These are phyloP conservation scores for Drosophila demipolita DNA, from an alignment of 2,888 invertebrate species.

Conservation along the genomic window DNA sequence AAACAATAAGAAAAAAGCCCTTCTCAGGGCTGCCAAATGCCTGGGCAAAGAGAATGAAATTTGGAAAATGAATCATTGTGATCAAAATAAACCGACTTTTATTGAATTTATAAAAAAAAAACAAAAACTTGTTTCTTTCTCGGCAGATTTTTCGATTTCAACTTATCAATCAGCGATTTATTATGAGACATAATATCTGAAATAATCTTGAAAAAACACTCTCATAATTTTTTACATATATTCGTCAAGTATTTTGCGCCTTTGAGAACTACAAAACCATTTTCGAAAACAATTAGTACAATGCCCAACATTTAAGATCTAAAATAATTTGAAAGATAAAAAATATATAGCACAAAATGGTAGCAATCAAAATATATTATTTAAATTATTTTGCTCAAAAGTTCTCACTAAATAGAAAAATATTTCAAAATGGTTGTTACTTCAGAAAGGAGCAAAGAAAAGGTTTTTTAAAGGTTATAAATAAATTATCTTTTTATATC, in stretches of 20 bases:
- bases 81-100: conserved; percentile 78
- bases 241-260: neutral
- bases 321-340: neutral
- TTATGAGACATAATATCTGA: neutral
- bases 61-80: conserved; percentile 73
- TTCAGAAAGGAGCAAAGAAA: neutral
- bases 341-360: conserved; percentile 6
- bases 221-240: neutral
- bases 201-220: neutral
- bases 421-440: neutral
- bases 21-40: conserved; percentile 84
- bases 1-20: conserved; percentile 73
- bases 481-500: neutral
- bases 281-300: neutral
- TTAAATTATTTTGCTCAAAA: neutral
- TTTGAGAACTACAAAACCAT: neutral
- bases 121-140: conserved; percentile 1
- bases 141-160: neutral
- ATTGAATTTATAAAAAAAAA: conserved; percentile 66
- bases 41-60: conserved; percentile 77
- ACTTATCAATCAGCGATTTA: neutral
- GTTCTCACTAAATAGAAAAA: neutral
- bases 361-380: neutral
- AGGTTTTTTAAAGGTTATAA: neutral
- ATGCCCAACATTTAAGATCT: neutral